These are phyloP conservation scores for Leiothrix lutea DNA, from an alignment of 2,113 vertebrate genomes.

Conservation along the genomic window DNA sequence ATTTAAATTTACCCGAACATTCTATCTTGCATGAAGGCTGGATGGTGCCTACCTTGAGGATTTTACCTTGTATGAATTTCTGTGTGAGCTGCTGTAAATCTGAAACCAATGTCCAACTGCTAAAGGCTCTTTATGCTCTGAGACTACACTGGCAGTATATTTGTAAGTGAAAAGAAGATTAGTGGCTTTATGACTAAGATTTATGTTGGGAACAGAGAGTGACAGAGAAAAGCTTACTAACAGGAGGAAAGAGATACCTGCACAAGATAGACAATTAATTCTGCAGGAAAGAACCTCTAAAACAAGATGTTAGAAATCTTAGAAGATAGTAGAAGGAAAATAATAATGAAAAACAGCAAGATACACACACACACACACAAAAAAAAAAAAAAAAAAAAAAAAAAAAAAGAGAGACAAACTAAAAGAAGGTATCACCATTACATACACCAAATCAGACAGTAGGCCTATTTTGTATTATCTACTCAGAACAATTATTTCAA, in stretches of 20 bases:
- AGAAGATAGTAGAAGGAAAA: background rate
- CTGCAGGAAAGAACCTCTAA: background rate
- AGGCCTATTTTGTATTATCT: background rate
- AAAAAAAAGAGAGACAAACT: background rate
- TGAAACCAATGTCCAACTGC: background rate
- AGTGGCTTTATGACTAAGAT: background rate
- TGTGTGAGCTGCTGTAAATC: background rate
- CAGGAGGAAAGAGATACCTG: background rate
- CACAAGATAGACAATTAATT: background rate
- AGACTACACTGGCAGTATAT: background rate
- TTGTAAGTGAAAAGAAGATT: slow-evolving; percentile 1
- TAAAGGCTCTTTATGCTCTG: background rate
- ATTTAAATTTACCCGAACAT: background rate
- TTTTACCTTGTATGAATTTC: background rate
- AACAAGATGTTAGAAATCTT: background rate
- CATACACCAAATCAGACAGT: background rate
- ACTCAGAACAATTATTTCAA: background rate
- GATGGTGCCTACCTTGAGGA: background rate
- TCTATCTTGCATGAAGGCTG: background rate
- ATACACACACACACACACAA: background rate
- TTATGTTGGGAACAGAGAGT: background rate
- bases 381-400: background rate
- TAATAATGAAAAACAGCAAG: background rate
- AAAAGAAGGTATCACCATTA: background rate
- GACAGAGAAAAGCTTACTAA: background rate